Evolutionary conservation across 2,888 invertebrate species (phyloP), one percentile per base, ranked within the genome.

Genomic region (Patella depressa): DNA sequence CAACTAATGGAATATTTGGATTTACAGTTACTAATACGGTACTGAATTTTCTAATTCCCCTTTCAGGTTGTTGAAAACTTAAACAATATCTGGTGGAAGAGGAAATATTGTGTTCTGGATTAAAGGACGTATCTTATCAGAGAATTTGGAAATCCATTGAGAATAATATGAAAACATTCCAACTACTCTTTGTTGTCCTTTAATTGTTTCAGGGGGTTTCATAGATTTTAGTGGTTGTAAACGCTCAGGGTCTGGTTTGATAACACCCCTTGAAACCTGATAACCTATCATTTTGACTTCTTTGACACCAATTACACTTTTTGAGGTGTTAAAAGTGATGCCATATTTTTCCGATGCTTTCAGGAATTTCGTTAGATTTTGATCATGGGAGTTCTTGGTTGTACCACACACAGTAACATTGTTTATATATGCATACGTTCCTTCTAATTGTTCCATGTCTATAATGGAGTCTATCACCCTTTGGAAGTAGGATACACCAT

Each of bases 101-200:
- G 75, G 75, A 72, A 76, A 55, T 71, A 24, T 54, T 57, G 54
- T 11, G 57, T 34, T 59, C 55, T 76, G 14, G 5, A 53, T 19
- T n/a, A n/a, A n/a, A n/a, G n/a, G n/a, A n/a, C n/a, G n/a, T n/a
- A n/a, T n/a, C n/a, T n/a, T n/a, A n/a, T 45, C 75, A 29, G 75
- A 75, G 54, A 75, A 75, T 45, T 53, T 75, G 4, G 75, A 71
- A 71, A 75, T 75, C 75, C 72, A 76, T 11, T 76, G 53, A 34
- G 76, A 53, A 71, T 76, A 76, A 59, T 76, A 76, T 24, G 71
- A 71, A 75, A 75, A 75, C 75, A 75, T 75, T 34, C 76, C 76
- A 24, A 76, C 54, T 17, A 72, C 15, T 71, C 76, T 71, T n/a
- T 45, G 72, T 59, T 59, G 59, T n/a, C 59, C 17, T 17, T 59